These are phyloP conservation scores for Rotaria sp. DNA, from an alignment of 2,888 invertebrate genomes.

Conservation along the genomic window DNA sequence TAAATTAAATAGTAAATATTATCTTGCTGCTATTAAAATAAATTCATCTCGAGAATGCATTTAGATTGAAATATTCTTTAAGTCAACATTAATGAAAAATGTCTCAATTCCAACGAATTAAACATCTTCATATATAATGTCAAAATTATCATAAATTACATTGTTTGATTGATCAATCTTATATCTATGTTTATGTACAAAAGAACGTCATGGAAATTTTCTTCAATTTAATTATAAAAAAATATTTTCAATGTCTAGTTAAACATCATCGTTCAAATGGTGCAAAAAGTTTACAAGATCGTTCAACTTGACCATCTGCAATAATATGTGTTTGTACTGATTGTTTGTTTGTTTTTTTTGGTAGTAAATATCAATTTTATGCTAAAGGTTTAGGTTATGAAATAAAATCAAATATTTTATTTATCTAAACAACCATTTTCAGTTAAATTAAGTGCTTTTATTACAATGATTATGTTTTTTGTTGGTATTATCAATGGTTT, in stretches of 20 bases:
- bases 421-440: not conserved
- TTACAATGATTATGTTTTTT: not conserved
- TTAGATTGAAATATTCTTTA: not conserved
- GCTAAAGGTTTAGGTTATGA: not conserved
- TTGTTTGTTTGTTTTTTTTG: constrained; percentile 21
- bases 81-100: not conserved
- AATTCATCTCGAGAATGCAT: not conserved
- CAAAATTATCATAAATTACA: not conserved
- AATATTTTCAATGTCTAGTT: not conserved
- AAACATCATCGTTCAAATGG: not conserved
- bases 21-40: not conserved
- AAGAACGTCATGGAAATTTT: not conserved
- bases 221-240: not conserved
- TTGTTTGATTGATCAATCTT: not conserved
- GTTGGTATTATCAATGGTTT: not conserved
- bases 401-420: not conserved
- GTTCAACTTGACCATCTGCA: not conserved
- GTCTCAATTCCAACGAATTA: not conserved
- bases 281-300: not conserved
- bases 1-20: not conserved
- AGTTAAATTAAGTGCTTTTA: not conserved
- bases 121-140: not conserved
- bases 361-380: not conserved
- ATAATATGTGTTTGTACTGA: not conserved
- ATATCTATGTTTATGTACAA: constrained; percentile 5